These are phyloP conservation scores for Delia radicum DNA, from an alignment of 1,140 invertebrate genomes.

Conservation along the genomic window DNA sequence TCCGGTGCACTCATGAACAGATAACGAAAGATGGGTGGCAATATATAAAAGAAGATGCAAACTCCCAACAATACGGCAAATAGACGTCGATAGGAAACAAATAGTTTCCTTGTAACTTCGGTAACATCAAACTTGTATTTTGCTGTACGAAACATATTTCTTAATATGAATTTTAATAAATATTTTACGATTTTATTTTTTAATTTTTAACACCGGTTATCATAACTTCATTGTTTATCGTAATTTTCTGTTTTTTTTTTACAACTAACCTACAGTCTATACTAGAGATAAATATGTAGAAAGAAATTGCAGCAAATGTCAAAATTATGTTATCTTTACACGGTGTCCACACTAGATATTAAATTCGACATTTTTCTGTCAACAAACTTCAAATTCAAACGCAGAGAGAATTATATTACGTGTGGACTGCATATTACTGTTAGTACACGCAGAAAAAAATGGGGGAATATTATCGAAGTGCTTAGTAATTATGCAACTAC, in stretches of 20 bases:
- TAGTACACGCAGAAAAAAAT: no score
- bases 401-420: no score
- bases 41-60: slow-evolving; percentile 66
- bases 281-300: no score
- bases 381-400: no score
- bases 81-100: slow-evolving; percentile 66
- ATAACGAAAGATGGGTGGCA: slow-evolving; percentile 65
- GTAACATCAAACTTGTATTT: slow-evolving; percentile 56
- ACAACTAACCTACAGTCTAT: not conserved
- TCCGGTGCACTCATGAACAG: slow-evolving; percentile 58
- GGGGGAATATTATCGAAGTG: no score
- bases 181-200: not conserved
- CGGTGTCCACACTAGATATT: no score
- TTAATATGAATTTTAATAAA: slow-evolving; percentile 16
- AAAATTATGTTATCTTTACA: no score
- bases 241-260: not conserved
- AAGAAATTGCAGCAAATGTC: no score
- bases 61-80: slow-evolving; percentile 64
- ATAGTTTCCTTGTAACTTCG: slow-evolving; percentile 60
- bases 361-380: no score
- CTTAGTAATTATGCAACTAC: no score
- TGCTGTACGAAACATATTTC: slow-evolving; percentile 48
- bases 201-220: not conserved
- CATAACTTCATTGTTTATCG: slow-evolving; percentile 24
- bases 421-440: no score